Conservation (phyloP, 2,888 invertebrate genomes). For the Hesperia comma region DNA sequence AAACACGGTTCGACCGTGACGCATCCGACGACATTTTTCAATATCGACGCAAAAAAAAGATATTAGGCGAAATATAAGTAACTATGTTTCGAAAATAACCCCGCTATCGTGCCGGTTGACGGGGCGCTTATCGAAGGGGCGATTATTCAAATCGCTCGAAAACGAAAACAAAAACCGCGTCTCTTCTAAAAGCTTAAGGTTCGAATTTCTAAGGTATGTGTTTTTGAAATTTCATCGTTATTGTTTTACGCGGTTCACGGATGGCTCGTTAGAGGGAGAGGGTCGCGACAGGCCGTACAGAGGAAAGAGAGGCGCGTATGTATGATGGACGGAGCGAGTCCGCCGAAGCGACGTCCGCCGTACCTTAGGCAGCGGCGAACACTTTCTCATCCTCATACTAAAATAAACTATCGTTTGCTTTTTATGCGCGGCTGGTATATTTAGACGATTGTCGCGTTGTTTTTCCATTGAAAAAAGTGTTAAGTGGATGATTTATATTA, state of each 20-base stretch:
- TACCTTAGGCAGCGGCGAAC: conserved; percentile 74
- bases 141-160: conserved; percentile 45
- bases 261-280: conserved; percentile 58
- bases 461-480: conserved; percentile 73
- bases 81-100: conserved; percentile 44
- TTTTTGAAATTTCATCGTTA: conserved; percentile 68
- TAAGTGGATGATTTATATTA: conserved; percentile 83
- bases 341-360: conserved; percentile 66
- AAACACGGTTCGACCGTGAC: conserved; percentile 60
- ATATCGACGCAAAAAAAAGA: conserved; percentile 60
- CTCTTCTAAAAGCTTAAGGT: conserved; percentile 54
- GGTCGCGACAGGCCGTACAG: conserved; percentile 39
- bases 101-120: conserved; percentile 46
- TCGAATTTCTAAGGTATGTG: conserved; percentile 54
- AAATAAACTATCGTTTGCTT: conserved; percentile 76
- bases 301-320: conserved; percentile 57
- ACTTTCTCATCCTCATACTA: conserved; percentile 78
- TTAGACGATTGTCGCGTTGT: conserved; percentile 74
- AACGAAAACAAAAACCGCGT: conserved; percentile 42
- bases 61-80: conserved; percentile 53
- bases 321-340: conserved; percentile 77
- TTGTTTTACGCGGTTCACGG: conserved; percentile 75
- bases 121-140: conserved; percentile 51
- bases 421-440: conserved; percentile 77
- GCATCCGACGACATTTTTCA: conserved; percentile 74